Evolutionary conservation across 2,797 vertebrate genomes (phyloP), one percentile per base, ranked within the genome.

Genomic region (Oreochromis grahami): DNA sequence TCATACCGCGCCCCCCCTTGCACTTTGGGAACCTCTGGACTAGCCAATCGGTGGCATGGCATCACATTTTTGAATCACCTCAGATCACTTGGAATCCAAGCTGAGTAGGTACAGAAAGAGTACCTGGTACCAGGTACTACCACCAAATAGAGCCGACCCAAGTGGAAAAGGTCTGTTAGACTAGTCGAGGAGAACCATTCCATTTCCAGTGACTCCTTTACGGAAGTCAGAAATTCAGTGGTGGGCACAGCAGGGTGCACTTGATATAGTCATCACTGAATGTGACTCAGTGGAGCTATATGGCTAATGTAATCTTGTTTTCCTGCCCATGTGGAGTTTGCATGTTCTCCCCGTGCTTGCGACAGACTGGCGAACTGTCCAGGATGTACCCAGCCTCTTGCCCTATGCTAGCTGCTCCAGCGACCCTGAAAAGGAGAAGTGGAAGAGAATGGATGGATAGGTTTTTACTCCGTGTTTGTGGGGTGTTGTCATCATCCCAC

Each of bases 21-120:
- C 21, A 21, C 21, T 21, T 21, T 21, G 21, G 21, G 21, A 21
- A 21, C 21, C 21, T 21, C 21, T 21, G 21, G 58, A 60, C 9
- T 60, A 36, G 32, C 32, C 17, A 60, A 12, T 60, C 58, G 4
- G 58, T n/a, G 32, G 32, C 1, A 34, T 60, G 34, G 38, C 58
- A 0, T 63, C 34, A 3, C 32, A 21, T 63, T 38, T 63, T 63
- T 5, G 11, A 38, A 63, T 63, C 58, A 2, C 0, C 58, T 63
- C 34, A 8, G 34, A 38, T 63, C 6, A 36, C 34, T 21, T 38
- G 19, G 19, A 13, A 63, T 4, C 58, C 56, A 32, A 19, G 32
- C 32, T 32, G 58, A 63, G 34, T 56, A 56, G 53, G 26, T 63
- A n/a, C 32, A n/a, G 32, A 34, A 32, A 34, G 26, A 19, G 56